phyloP scores from a whole-genome alignment of 2,113 vertebrate genomes.

The Arothron firmamentum region DNA sequence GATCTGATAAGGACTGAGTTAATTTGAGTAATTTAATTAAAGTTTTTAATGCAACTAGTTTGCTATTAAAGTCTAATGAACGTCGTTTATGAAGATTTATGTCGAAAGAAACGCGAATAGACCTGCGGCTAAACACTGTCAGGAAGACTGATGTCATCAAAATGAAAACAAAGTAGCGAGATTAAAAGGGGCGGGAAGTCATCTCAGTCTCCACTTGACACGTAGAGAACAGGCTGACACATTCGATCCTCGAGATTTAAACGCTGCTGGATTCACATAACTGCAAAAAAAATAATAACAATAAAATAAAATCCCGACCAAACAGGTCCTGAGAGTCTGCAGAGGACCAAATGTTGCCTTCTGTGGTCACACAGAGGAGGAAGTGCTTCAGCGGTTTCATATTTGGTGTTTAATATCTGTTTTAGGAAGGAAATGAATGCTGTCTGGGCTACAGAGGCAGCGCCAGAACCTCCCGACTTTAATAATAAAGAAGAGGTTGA shows the following conservation, averaged over 20 bases:
- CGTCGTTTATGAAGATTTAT: conserved; percentile 6
- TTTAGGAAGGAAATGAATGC: too few relatives aligned
- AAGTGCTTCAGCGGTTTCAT: too few relatives aligned
- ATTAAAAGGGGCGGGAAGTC: neutral
- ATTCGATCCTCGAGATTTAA: neutral
- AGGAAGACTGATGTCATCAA: neutral
- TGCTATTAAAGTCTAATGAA: neutral
- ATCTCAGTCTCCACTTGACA: neutral
- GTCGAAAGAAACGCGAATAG: neutral
- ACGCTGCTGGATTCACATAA: neutral
- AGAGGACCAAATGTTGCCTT: too few relatives aligned
- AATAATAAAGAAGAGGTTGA: neutral
- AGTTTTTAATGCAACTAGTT: neutral
- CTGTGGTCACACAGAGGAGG: too few relatives aligned
- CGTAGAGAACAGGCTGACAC: neutral
- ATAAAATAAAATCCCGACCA: too few relatives aligned
- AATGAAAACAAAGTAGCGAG: neutral
- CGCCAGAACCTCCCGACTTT: neutral
- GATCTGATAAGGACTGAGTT: too few relatives aligned
- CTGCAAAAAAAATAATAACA: neutral
- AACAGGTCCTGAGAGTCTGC: neutral
- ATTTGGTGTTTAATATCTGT: too few relatives aligned
- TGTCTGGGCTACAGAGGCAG: too few relatives aligned
- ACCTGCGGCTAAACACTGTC: neutral
- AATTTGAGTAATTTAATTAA: too few relatives aligned